Base-by-base conservation (phyloP, 2,113 vertebrate genomes). In the Synchiropus splendidus region DNA sequence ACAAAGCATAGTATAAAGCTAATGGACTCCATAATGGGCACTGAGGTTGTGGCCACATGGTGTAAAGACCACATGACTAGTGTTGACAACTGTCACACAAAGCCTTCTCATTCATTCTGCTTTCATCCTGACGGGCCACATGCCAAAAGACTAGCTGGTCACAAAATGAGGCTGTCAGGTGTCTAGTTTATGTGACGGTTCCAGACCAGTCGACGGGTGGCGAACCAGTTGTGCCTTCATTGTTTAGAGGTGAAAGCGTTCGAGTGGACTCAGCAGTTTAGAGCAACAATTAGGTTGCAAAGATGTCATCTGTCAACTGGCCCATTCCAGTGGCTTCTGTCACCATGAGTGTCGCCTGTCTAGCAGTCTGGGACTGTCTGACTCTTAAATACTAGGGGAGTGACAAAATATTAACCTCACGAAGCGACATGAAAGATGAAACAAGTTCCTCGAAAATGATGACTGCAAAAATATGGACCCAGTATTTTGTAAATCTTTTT, bases 261-360 rank as follows among this genome's bases (percentile, higher is more conserved):
- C 60, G 15, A 1, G 61, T 16, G 39, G 60, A 57, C 49, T 78
- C 75, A 77, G 74, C 77, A 54, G 16, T 78, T 45, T 71, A 51
- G 35, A 31, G 40, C 21, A 67, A 75, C 76, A 75, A 40, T 18
- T 21, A 1, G 30, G 44, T 61, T 64, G 51, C 74, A 70, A 66
- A 70, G 57, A 64, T 42, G 39, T 48, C 47, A 58, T 61, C 61
- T 51, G 66, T 31, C 48, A 51, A 38, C 67, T 69, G 58, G 70
- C 32, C 18, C 63, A 12, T 69, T 72, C 79, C 52, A 78, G 74
- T 76, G 58, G 54, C 15, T 79, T 81, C 76, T 54, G 9, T 49
- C 51, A 30, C 53, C 50, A 33, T 58, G 42, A 50, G 31, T 56
- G 27, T 27, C 21, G 21, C 4, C 21, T 63, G 21, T 57, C 54